Evolutionary conservation across 2,113 vertebrate genomes (phyloP), one percentile per base, ranked within the genome.

Genomic region (Hystrix brachyura): DNA sequence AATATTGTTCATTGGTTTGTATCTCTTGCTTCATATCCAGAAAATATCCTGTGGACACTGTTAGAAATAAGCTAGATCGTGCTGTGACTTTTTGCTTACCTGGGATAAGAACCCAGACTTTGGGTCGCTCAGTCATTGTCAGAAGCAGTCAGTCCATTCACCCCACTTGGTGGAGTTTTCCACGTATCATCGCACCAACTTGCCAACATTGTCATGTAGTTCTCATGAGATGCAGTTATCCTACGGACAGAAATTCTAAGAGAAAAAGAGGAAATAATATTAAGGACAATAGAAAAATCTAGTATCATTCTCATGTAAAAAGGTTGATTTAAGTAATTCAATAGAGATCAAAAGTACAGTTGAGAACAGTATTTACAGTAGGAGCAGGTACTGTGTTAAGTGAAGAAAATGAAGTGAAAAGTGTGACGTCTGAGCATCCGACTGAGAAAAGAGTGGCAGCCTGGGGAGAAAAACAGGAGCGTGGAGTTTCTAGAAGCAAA

Each of bases 401-500:
- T 67, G 51, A 60, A 46, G 62, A 94, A 62, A 51, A 74, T 17
- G 32, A 34, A 81, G 29, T 57, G 32, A 72, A 59, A 64, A 51
- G 21, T 15, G 13, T 53, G 25, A 57, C 32, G 4, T 85, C 13
- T 93, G 21, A 83, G 80, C 25, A 62, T 1, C 10, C 62, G 59
- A 72, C 13, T 67, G 91, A 87, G 51, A 80, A 87, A 87, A 89
- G 19, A 90, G 5, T 51, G 55, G 2, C 8, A 91, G 17, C 21
- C 1, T 21, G 11, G 5, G 59, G 81, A 72, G 60, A 84, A 59
- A 83, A 92, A 53, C 3, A 3, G 32, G 29, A 51, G 10, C 8
- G 88, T 81, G 71, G 6, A 89, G 85, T 59, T 91, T 96, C 8
- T 21, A 69, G 38, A 91, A 88, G n/a, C 9, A 62, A 71, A 92